Conservation (phyloP, 2,113 vertebrate species). For the Epinephelus cyanopodus region DNA sequence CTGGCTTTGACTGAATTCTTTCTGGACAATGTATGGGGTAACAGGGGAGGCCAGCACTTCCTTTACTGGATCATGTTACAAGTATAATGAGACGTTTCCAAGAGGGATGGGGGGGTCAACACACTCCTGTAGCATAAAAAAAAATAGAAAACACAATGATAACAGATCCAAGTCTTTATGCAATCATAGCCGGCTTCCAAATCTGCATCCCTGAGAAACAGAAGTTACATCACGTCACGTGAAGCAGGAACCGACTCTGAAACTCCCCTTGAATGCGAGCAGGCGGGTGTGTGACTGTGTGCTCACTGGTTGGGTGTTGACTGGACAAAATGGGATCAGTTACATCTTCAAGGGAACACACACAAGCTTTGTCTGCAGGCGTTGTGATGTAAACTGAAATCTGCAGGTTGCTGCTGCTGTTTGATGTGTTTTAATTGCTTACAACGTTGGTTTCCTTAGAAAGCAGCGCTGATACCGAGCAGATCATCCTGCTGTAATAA, state of each 20-base stretch:
- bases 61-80: constrained; percentile 8
- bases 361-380: not conserved
- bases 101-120: not conserved
- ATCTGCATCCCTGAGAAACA: not conserved
- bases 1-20: not conserved
- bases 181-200: not conserved
- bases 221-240: not conserved
- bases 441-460: not conserved
- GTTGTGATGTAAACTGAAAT: not conserved
- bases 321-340: not conserved
- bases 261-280: not conserved
- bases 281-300: not conserved
- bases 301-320: not conserved
- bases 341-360: not conserved
- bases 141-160: not conserved
- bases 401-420: not conserved
- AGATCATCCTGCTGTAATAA: not conserved
- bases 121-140: too few relatives aligned
- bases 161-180: not conserved
- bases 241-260: not conserved
- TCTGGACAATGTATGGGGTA: not conserved
- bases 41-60: not conserved
- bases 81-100: not conserved
- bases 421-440: not conserved
- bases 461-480: not conserved